These are phyloP conservation scores for Candoia aspera DNA, from an alignment of 2,113 vertebrate species.

Conservation along the genomic window DNA sequence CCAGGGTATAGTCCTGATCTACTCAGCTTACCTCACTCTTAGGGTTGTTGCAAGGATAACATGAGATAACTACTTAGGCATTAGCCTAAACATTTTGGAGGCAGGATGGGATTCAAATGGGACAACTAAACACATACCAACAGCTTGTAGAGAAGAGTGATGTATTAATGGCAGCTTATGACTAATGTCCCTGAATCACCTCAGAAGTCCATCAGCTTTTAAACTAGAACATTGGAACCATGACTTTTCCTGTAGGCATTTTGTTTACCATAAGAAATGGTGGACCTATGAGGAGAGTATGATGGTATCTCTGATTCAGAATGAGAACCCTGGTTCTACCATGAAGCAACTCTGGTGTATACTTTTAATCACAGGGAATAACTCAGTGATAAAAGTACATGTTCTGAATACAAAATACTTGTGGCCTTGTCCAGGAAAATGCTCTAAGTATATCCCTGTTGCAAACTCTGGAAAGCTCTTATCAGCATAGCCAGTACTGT, in stretches of 20 bases:
- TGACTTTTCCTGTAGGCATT: background rate
- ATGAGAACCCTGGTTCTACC: background rate
- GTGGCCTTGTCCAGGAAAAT: background rate
- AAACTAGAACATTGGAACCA: background rate
- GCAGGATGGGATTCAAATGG: conserved; percentile 7
- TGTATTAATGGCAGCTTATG: background rate
- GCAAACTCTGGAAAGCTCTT: background rate
- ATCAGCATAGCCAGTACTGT: background rate
- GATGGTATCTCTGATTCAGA: background rate
- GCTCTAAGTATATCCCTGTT: background rate
- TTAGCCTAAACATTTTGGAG: conserved; percentile 3
- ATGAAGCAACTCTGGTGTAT: background rate
- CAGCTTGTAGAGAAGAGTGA: background rate
- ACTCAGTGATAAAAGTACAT: background rate
- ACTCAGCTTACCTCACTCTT: background rate
- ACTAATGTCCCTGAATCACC: background rate
- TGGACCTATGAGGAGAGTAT: background rate
- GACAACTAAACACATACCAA: background rate
- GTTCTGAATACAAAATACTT: background rate
- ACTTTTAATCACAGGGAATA: background rate
- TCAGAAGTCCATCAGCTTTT: background rate
- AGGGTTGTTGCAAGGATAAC: background rate
- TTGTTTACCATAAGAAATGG: background rate
- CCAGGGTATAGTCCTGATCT: background rate
- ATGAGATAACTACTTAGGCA: background rate